Evolutionary conservation across 2,797 vertebrate species (phyloP).

Genomic region (Agapornis canus): DNA sequence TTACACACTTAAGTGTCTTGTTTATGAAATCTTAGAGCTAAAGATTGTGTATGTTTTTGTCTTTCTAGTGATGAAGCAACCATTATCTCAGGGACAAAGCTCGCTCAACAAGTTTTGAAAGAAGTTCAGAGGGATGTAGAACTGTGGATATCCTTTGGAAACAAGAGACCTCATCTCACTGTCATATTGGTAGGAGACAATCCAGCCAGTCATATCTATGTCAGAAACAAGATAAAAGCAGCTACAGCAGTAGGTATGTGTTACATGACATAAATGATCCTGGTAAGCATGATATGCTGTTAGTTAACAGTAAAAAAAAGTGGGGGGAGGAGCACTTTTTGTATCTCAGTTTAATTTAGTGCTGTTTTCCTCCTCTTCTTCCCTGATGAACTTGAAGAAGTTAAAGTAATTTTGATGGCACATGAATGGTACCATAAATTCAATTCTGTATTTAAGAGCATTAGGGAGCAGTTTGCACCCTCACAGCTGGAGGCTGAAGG

Average conservation of each 20-base stretch:
- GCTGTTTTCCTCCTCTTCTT: neutral
- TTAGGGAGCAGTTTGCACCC: neutral
- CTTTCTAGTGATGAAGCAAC: conserved; percentile 80
- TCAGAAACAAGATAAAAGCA: conserved; percentile 89
- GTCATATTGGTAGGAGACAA: conserved; percentile 91
- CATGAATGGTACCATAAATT: neutral
- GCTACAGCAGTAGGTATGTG: conserved; percentile 86
- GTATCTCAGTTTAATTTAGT: neutral
- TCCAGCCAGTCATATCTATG: conserved; percentile 89
- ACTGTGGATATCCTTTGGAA: conserved; percentile 83
- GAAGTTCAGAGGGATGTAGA: conserved; percentile 88
- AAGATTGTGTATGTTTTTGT: neutral
- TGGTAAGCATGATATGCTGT: neutral
- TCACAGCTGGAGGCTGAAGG: neutral
- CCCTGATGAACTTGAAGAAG: neutral
- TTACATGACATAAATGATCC: neutral
- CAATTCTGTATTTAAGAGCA: neutral
- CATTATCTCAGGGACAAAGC: conserved; percentile 88
- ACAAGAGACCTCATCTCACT: conserved; percentile 89
- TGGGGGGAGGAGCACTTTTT: fast-evolving
- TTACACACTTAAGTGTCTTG: neutral
- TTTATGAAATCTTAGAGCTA: neutral
- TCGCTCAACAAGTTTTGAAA: conserved; percentile 87
- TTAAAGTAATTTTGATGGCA: neutral
- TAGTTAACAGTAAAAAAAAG: neutral